phyloP scores from a whole-genome alignment of 2,888 invertebrate genomes.

The Mamestra brassicae region DNA sequence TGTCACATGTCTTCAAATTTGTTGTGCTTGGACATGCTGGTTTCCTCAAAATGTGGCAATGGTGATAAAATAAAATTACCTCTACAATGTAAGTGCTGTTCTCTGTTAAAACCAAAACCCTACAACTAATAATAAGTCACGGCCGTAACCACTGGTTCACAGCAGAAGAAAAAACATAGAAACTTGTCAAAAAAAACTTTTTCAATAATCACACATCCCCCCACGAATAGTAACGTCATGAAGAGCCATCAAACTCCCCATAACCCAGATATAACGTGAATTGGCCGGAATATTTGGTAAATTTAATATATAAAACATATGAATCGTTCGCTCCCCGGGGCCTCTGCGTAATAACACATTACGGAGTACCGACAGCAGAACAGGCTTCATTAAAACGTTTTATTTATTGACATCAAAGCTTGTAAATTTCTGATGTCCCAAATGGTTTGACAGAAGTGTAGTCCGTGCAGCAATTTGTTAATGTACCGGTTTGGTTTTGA shows the following conservation, averaged over 20 bases:
- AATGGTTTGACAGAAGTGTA: slow-evolving; percentile 30
- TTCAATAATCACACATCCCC: not conserved
- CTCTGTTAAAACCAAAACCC: too few species aligned
- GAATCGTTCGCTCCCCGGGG: slow-evolving; percentile 71
- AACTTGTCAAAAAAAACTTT: not conserved
- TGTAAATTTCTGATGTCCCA: slow-evolving; percentile 43
- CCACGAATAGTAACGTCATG: not conserved
- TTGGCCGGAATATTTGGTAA: slow-evolving; percentile 71
- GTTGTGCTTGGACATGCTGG: too few species aligned
- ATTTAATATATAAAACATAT: slow-evolving; percentile 81
- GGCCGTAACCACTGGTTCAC: too few species aligned
- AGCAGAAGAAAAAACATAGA: not conserved
- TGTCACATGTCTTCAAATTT: too few species aligned
- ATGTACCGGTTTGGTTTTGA: slow-evolving; percentile 9
- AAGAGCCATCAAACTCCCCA: slow-evolving; percentile 13
- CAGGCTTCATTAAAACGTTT: slow-evolving; percentile 55
- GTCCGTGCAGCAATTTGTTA: slow-evolving; percentile 17
- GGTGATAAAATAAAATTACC: too few species aligned
- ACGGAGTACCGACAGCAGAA: slow-evolving; percentile 69
- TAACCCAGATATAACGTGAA: slow-evolving; percentile 52
- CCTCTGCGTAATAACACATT: slow-evolving; percentile 74
- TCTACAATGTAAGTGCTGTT: too few species aligned
- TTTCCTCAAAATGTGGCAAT: too few species aligned
- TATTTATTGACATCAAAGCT: slow-evolving; percentile 50
- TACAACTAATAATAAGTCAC: not conserved